These are phyloP conservation scores for Mungos mungo DNA, from an alignment of 2,113 vertebrate species.

Conservation along the genomic window DNA sequence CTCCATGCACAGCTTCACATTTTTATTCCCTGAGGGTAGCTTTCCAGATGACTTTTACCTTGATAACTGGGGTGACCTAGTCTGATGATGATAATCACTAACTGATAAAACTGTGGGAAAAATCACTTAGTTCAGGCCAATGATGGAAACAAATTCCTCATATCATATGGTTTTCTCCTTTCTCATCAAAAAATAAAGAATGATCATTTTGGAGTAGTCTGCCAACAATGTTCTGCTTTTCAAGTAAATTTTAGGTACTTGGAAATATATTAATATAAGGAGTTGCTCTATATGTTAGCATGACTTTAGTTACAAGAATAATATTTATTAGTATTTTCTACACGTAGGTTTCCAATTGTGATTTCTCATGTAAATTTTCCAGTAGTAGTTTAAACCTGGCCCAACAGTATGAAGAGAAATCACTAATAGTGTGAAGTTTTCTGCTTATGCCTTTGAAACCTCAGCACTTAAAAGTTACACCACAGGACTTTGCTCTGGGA, in stretches of 20 bases:
- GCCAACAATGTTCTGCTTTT: not conserved
- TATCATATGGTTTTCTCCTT: not conserved
- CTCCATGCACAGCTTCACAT: not conserved
- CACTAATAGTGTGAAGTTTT: not conserved
- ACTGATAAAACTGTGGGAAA: constrained; percentile 37
- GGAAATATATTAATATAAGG: not conserved
- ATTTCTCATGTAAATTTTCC: not conserved
- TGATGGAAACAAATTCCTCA: constrained; percentile 22
- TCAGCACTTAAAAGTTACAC: not conserved
- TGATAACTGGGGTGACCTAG: not conserved
- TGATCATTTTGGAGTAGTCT: not conserved
- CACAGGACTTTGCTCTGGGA: not conserved
- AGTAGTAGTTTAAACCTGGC: not conserved
- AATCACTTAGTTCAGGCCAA: not conserved
- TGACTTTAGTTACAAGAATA: not conserved
- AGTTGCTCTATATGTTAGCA: not conserved
- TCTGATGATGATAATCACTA: not conserved
- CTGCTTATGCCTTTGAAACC: not conserved
- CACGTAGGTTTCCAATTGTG: not conserved
- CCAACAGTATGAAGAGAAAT: not conserved
- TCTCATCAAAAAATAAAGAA: not conserved
- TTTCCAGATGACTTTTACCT: not conserved
- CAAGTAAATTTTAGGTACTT: constrained; percentile 18
- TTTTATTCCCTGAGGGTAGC: not conserved
- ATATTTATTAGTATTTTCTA: not conserved